Conservation (phyloP, 2,888 invertebrate species). For the Scotopteryx bipunctaria region DNA sequence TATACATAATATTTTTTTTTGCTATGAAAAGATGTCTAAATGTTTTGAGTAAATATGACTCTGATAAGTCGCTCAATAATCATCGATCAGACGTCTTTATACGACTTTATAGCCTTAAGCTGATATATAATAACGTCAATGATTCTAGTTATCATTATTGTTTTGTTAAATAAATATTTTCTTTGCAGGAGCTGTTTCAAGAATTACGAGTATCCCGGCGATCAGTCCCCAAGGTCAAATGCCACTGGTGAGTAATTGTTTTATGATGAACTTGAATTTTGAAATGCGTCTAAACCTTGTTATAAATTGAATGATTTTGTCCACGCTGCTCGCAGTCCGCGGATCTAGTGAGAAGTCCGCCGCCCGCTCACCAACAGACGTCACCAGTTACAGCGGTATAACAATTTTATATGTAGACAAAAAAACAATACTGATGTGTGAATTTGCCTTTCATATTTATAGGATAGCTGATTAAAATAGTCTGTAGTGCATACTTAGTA, state of each 20-base stretch:
- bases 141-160: no score
- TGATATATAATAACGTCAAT: no score
- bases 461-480: not conserved
- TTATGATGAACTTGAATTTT: conserved; percentile 1
- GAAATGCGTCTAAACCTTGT: not conserved
- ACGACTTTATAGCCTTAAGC: no score
- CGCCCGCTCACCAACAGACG: conserved; percentile 92
- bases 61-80: no score
- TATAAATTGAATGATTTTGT: conserved; percentile 49
- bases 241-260: conserved; percentile 85
- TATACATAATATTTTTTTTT: not conserved
- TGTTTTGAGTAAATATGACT: no score
- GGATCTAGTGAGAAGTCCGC: conserved; percentile 88
- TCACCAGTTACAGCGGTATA: conserved; percentile 88
- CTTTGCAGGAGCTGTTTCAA: conserved; percentile 68
- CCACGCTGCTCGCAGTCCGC: conserved; percentile 83
- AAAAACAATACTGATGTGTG: not conserved
- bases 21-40: not conserved
- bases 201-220: conserved; percentile 83
- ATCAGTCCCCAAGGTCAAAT: conserved; percentile 85
- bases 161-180: not conserved
- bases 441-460: not conserved
- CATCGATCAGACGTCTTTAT: no score
- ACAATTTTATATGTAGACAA: conserved; percentile 30
- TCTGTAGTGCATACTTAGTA: not conserved